Conservation (phyloP, 1,140 invertebrate genomes). For the Dysdera silvatica region DNA sequence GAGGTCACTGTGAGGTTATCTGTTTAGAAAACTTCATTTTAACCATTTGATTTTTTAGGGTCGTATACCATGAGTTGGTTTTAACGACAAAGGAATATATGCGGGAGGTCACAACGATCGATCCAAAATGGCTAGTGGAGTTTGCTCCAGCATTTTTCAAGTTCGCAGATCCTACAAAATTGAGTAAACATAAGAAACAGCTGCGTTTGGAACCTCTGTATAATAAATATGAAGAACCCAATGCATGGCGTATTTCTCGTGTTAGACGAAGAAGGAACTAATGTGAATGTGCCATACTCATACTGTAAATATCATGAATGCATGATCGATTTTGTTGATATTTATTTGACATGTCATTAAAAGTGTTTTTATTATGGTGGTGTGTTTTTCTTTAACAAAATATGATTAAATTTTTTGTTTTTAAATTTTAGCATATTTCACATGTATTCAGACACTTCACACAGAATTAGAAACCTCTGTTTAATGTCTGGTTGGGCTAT, state of each 20-base stretch:
- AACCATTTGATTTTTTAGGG: constrained; percentile 53
- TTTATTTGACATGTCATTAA: no score
- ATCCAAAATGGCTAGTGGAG: constrained; percentile 98
- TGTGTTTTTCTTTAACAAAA: no score
- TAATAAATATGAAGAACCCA: constrained; percentile 99
- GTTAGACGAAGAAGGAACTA: constrained; percentile 82
- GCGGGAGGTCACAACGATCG: constrained; percentile 97
- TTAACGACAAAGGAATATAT: constrained; percentile 99
- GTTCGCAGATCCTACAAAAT: constrained; percentile 96
- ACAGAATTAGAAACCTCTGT: no score
- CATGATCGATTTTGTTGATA: no score
- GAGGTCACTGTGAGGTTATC: neutral
- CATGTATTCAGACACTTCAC: no score
- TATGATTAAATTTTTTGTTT: no score
- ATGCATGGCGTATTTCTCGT: constrained; percentile 96
- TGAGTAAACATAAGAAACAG: constrained; percentile 99
- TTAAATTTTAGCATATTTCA: no score
- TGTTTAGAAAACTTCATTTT: neutral
- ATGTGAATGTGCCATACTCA: neutral
- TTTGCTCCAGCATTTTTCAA: constrained; percentile 99
- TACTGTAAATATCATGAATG: no score
- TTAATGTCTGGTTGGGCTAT: no score
- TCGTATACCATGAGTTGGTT: constrained; percentile 97
- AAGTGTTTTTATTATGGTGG: no score
- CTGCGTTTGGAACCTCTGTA: constrained; percentile 94